A percentile compares a stretch with the other conserved stretches of the same genome.
Conservation (phyloP, 2,797 vertebrate species). For the Nannoperca australis region DNA sequence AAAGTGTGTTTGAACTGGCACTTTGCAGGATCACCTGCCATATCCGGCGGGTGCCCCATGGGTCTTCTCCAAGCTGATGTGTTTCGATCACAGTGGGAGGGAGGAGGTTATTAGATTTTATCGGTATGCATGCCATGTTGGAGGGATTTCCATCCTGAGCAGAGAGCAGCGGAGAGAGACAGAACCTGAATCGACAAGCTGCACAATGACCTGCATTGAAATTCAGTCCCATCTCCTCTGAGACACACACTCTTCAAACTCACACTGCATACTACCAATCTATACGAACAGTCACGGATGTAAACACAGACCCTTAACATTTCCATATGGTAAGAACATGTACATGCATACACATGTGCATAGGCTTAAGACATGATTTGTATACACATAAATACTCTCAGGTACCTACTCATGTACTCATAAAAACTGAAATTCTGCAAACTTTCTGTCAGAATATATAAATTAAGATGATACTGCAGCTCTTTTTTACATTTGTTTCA, state of each 20-base stretch:
- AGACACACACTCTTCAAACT: constrained; percentile 27
- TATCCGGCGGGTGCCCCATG: neutral
- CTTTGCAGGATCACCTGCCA: constrained; percentile 33
- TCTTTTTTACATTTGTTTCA: too few species aligned
- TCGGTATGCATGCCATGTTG: constrained; percentile 48
- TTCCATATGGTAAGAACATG: neutral
- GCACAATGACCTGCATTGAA: constrained; percentile 53
- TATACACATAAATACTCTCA: neutral
- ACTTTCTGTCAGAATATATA: neutral
- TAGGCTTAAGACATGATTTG: neutral
- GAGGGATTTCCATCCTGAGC: constrained; percentile 57
- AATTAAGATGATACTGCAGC: neutral
- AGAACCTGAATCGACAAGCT: constrained; percentile 46
- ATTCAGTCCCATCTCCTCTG: constrained; percentile 43
- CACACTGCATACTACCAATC: constrained; percentile 8
- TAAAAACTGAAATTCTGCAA: neutral
- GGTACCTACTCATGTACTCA: neutral
- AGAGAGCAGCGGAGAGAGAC: constrained; percentile 20
- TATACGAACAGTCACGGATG: constrained; percentile 5
- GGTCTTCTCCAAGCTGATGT: neutral
- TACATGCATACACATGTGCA: neutral
- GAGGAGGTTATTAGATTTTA: constrained; percentile 44
- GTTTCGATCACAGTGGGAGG: constrained; percentile 27
- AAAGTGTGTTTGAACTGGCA: constrained; percentile 30
- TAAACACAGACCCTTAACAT: neutral